phyloP scores from a whole-genome alignment of 2,113 vertebrate genomes.

The Pelvicachromis taeniatus region DNA sequence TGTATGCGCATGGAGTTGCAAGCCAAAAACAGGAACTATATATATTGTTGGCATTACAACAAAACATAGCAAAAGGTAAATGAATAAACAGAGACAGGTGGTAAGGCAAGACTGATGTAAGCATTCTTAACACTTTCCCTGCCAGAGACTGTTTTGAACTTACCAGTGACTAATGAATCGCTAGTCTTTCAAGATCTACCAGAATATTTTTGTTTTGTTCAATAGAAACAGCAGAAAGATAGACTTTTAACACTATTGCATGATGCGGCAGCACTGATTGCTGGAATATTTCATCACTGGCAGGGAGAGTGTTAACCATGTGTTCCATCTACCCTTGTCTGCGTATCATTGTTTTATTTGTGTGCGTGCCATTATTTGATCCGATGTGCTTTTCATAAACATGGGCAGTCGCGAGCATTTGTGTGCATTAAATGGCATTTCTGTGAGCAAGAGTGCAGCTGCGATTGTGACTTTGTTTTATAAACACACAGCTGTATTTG shows the following conservation, averaged over 20 bases:
- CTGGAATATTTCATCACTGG: neutral
- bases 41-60: neutral
- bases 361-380: neutral
- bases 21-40: too few species aligned
- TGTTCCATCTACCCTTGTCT: neutral
- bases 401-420: neutral
- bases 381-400: neutral
- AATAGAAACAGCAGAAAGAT: neutral
- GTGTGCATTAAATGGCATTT: neutral
- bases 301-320: neutral
- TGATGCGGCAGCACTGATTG: neutral
- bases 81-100: neutral
- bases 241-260: neutral
- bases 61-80: neutral
- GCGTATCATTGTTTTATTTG: neutral
- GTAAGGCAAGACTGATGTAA: neutral
- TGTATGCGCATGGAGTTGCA: neutral
- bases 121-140: neutral
- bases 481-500: conserved; percentile 11
- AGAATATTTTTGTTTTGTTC: neutral
- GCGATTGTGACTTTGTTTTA: conserved; percentile 14
- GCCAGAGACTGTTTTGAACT: neutral
- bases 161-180: neutral
- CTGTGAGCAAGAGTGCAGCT: neutral
- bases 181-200: neutral